Conservation (phyloP, 2,888 invertebrate species). For the Alviniconcha strummeri region DNA sequence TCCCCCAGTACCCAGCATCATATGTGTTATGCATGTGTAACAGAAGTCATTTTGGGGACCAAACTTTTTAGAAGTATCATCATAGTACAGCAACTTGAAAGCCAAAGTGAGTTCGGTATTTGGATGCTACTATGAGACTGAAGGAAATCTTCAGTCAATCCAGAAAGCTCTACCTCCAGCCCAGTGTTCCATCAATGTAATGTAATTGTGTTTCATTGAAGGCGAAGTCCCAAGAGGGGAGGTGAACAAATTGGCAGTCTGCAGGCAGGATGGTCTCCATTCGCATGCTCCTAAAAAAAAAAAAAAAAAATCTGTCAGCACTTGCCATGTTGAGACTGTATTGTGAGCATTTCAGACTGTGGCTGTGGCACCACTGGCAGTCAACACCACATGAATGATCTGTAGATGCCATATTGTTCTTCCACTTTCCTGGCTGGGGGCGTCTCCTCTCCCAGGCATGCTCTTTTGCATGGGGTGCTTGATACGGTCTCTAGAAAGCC, state of each 20-base stretch:
- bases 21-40: no score
- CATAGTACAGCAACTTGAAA: no score
- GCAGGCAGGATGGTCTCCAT: slow-evolving; percentile 18
- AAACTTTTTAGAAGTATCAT: no score
- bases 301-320: not conserved
- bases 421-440: slow-evolving; percentile 17
- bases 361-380: not conserved
- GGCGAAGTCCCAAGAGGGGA: no score
- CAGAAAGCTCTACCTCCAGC: slow-evolving; percentile 7
- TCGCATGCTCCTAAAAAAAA: slow-evolving; percentile 7
- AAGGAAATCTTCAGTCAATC: not conserved
- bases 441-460: slow-evolving; percentile 3
- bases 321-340: not conserved
- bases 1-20: no score
- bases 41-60: no score
- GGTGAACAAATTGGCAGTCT: slow-evolving; percentile 1
- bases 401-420: slow-evolving; percentile 24
- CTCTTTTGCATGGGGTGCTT: slow-evolving; percentile 30
- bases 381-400: no score
- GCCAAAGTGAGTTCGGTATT: no score
- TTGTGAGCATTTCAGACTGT: slow-evolving; percentile 4
- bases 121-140: not conserved
- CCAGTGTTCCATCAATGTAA: slow-evolving; percentile 3
- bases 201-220: no score
- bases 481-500: not conserved